These are phyloP conservation scores for Trichonephila inaurata DNA, from an alignment of 1,140 invertebrate species.

Conservation along the genomic window DNA sequence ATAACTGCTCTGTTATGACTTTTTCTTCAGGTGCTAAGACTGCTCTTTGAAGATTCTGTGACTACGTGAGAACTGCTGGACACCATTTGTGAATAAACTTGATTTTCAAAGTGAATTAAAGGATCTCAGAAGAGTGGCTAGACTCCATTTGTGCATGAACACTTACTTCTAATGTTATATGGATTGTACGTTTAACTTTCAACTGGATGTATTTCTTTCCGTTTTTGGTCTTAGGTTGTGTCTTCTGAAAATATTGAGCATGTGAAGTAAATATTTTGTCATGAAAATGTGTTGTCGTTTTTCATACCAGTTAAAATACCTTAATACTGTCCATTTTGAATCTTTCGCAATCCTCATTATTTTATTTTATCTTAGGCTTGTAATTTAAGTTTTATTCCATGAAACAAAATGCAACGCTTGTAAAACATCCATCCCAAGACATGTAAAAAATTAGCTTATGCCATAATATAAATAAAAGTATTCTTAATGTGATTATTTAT, in stretches of 20 bases:
- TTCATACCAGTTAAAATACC: background rate
- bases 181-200: slow-evolving; percentile 17
- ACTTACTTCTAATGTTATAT: background rate
- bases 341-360: too few relatives aligned
- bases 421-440: too few relatives aligned
- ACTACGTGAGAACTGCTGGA: background rate
- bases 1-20: background rate
- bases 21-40: slow-evolving; percentile 11
- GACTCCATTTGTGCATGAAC: slow-evolving; percentile 9
- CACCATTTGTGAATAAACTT: background rate
- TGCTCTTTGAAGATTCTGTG: slow-evolving; percentile 25
- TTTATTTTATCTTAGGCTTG: too few relatives aligned
- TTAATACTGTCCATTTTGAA: too few relatives aligned
- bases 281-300: background rate
- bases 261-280: slow-evolving; percentile 46
- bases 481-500: too few relatives aligned
- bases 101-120: background rate
- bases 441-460: too few relatives aligned
- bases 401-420: too few relatives aligned
- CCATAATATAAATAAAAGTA: too few relatives aligned
- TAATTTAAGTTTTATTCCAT: too few relatives aligned
- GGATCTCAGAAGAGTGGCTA: background rate
- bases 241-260: slow-evolving; percentile 19
- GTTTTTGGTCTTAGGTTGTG: background rate
- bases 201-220: slow-evolving; percentile 23